phyloP scores from a whole-genome alignment of 2,797 vertebrate species.

The Poeciliopsis infans region DNA sequence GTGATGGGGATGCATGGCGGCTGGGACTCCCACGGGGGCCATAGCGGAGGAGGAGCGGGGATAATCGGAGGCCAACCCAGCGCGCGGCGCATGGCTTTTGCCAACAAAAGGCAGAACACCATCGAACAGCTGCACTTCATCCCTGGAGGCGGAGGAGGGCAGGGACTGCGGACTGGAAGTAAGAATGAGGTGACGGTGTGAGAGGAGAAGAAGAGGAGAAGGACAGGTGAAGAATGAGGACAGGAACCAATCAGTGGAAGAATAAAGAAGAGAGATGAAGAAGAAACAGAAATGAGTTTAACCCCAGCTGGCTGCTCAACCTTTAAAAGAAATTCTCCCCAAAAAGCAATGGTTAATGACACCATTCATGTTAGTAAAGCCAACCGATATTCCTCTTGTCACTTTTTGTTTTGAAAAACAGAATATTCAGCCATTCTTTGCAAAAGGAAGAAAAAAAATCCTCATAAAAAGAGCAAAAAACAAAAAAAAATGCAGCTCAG shows the following conservation, averaged over 20 bases:
- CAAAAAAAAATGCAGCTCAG: slow-evolving; percentile 36
- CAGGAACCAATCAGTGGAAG: slow-evolving; percentile 18
- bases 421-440: slow-evolving; percentile 73
- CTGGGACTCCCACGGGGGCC: slow-evolving; percentile 64
- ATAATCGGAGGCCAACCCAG: slow-evolving; percentile 65
- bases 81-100: slow-evolving; percentile 86
- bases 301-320: slow-evolving; percentile 37
- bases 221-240: slow-evolving; percentile 12
- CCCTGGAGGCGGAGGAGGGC: slow-evolving; percentile 85
- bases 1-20: slow-evolving; percentile 63
- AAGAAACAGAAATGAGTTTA: slow-evolving; percentile 25
- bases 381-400: slow-evolving; percentile 45
- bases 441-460: slow-evolving; percentile 54
- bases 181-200: slow-evolving; percentile 93
- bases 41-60: slow-evolving; percentile 34
- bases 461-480: slow-evolving; percentile 56
- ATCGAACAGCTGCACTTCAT: slow-evolving; percentile 93
- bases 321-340: slow-evolving; percentile 7
- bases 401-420: slow-evolving; percentile 55
- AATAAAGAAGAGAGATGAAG: slow-evolving; percentile 14
- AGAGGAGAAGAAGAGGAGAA: slow-evolving; percentile 41
- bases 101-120: slow-evolving; percentile 88
- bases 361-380: slow-evolving; percentile 46
- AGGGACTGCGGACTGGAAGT: slow-evolving; percentile 88
- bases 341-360: slow-evolving; percentile 30